Conservation (phyloP, 2,113 vertebrate genomes). For the Phylloscopus trochiloides region DNA sequence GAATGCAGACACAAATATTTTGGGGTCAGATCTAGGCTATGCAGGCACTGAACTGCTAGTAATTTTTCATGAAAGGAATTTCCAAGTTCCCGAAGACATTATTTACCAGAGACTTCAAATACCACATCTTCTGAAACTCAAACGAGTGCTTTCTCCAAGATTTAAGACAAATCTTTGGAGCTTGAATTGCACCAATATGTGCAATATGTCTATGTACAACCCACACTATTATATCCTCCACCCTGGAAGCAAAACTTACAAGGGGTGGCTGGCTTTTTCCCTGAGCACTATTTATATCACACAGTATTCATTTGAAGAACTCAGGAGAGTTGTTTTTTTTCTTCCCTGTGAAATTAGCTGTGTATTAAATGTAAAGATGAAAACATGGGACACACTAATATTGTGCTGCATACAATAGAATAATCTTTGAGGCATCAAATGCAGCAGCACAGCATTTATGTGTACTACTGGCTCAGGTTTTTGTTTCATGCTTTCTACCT, state of each 20-base stretch:
- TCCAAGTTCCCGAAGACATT: background rate
- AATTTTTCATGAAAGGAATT: background rate
- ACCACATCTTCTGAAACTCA: background rate
- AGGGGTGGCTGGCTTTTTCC: background rate
- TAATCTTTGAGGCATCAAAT: background rate
- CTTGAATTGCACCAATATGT: background rate
- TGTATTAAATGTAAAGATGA: background rate
- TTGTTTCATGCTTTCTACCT: background rate
- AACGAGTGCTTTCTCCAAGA: background rate
- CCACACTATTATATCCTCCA: background rate
- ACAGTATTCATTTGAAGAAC: background rate
- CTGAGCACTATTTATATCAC: background rate
- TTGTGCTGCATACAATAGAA: background rate
- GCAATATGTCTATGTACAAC: background rate
- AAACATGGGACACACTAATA: background rate
- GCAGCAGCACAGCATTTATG: background rate
- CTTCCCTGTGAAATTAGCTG: background rate
- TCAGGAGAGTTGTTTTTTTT: background rate
- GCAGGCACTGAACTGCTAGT: background rate
- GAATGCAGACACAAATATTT: background rate
- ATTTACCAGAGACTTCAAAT: background rate
- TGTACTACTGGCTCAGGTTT: background rate
- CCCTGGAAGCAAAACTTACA: background rate
- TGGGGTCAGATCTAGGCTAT: background rate
- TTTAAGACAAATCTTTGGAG: background rate